phyloP scores from a whole-genome alignment of 1,140 invertebrate species.

The Cotesia typhae region DNA sequence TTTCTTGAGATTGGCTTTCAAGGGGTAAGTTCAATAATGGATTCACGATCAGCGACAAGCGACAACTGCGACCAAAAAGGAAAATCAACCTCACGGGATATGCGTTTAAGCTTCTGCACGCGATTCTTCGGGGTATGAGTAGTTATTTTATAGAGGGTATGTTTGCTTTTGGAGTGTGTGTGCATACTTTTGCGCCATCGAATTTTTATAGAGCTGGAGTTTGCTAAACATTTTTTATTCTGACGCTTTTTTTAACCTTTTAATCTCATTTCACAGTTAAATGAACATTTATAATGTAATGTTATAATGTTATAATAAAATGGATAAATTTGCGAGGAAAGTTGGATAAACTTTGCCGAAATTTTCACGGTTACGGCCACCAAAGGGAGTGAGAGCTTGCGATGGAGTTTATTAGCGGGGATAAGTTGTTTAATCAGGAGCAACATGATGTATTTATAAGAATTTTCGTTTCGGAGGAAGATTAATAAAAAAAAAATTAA shows the following conservation, averaged over 20 bases:
- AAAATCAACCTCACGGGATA: too few species aligned
- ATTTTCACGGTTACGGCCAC: not conserved
- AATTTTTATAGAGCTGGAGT: too few species aligned
- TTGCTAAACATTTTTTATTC: not conserved
- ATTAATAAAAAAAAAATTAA: too few species aligned
- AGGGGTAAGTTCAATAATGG: constrained; percentile 24
- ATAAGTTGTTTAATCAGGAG: constrained; percentile 28
- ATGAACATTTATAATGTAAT: constrained; percentile 2
- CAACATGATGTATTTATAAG: not conserved
- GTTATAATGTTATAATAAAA: constrained; percentile 15
- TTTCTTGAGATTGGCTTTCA: constrained; percentile 30
- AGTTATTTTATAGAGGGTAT: too few species aligned
- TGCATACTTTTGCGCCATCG: too few species aligned
- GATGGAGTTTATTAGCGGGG: constrained; percentile 11
- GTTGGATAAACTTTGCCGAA: not conserved
- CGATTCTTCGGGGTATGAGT: constrained; percentile 1
- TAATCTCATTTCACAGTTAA: constrained; percentile 6
- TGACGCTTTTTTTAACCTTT: not conserved
- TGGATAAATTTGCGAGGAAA: not conserved
- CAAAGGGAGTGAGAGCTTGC: not conserved
- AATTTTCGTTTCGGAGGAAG: not conserved
- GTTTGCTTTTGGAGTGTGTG: too few species aligned
- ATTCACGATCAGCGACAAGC: constrained; percentile 29
- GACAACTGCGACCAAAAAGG: too few species aligned
- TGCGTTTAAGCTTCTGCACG: not conserved